Evolutionary conservation across 1,140 invertebrate genomes (phyloP).

Genomic region (Linepithema humile): DNA sequence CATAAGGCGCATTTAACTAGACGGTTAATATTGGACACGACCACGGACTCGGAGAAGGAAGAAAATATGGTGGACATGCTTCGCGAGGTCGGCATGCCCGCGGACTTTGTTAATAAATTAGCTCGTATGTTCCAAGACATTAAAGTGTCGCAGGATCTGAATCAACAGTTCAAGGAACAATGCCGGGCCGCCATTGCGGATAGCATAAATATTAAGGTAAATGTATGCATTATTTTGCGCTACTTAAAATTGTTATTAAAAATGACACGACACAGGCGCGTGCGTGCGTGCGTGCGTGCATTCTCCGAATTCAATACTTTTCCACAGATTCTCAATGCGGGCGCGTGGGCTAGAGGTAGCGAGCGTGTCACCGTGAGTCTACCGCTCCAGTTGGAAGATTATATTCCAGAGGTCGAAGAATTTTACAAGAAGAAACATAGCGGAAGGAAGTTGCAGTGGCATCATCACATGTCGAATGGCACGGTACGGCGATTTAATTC

Average conservation of each 20-base stretch:
- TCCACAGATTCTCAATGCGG: slow-evolving; percentile 96
- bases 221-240: not conserved
- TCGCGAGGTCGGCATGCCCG: slow-evolving; percentile 98
- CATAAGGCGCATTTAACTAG: slow-evolving; percentile 99
- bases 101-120: slow-evolving; percentile 99
- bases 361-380: slow-evolving; percentile 97
- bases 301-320: not conserved
- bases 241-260: not conserved
- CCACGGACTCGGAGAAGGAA: slow-evolving; percentile 99
- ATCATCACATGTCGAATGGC: slow-evolving; percentile 99
- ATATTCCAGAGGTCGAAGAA: slow-evolving; percentile 98
- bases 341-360: slow-evolving; percentile 97
- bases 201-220: slow-evolving; percentile 91
- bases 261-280: not conserved
- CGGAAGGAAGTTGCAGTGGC: slow-evolving; percentile 99
- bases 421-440: slow-evolving; percentile 98
- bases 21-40: slow-evolving; percentile 97
- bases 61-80: slow-evolving; percentile 99
- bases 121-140: slow-evolving; percentile 99
- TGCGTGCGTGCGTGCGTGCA: too few relatives aligned
- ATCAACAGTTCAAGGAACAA: slow-evolving; percentile 94
- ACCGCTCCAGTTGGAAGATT: slow-evolving; percentile 98
- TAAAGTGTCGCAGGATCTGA: slow-evolving; percentile 99
- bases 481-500: slow-evolving; percentile 89
- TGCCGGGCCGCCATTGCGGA: slow-evolving; percentile 85